Evolutionary conservation across 2,113 vertebrate genomes (phyloP).

Genomic region (Pterocles burchelli): DNA sequence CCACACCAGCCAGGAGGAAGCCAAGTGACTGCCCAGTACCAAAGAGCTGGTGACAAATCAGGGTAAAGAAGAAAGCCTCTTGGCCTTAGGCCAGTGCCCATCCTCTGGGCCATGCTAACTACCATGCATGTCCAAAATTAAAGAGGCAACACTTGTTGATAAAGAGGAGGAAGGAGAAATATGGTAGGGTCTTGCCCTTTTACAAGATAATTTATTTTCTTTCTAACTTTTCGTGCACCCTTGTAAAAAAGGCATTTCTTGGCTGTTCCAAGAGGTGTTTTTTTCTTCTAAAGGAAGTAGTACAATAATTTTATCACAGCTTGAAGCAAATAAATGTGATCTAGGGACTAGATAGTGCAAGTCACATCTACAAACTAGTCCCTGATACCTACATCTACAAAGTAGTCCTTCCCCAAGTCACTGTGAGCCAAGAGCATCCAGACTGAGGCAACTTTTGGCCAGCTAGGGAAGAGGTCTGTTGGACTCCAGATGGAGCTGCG

Average conservation of each 20-base stretch:
- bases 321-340: neutral
- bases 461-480: neutral
- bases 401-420: fast-evolving
- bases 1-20: neutral
- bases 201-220: neutral
- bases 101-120: neutral
- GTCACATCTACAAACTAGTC: neutral
- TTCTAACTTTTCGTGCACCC: neutral
- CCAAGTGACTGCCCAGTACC: neutral
- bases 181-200: neutral
- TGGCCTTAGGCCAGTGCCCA: neutral
- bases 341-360: neutral
- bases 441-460: neutral
- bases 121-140: neutral
- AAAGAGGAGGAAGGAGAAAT: neutral
- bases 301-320: neutral
- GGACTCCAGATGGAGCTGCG: neutral
- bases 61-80: neutral
- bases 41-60: neutral
- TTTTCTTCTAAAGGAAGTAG: neutral
- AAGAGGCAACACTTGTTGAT: neutral
- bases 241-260: neutral
- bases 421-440: neutral
- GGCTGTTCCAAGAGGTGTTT: neutral
- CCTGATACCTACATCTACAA: neutral